Evolutionary conservation across 1,140 invertebrate species (phyloP), one percentile per base, ranked within the genome.

Genomic region (Saccostrea cuccullata): DNA sequence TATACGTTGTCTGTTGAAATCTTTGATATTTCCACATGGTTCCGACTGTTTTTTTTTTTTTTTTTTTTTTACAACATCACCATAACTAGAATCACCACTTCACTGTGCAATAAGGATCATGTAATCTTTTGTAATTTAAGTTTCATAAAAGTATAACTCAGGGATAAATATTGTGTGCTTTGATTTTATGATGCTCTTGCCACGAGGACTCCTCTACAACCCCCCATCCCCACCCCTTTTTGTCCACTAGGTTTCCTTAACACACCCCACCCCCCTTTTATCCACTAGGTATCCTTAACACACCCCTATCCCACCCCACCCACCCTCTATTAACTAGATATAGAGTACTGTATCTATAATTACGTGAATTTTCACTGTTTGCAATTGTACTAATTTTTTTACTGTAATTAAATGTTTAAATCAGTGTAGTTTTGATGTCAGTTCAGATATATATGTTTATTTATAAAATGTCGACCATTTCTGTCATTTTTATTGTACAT

Each of bases 81-180:
- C 70, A 6, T 20, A 17, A 17, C 15, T 30, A 26, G 4, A 77
- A 77, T 77, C 70, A 26, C 70, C 70, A 77, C 70, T 77, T 77
- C 23, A 30, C 30, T 36, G 70, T 77, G 70, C 70, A 77, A 77
- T 77, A 77, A 77, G 30, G 23, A n/a, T 77, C 30, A 30, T 77
- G 26, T 77, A 30, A 30, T 26, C 70, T 77, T 77, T 77, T 30
- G 26, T 77, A 77, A 64, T 64, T 17, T 2, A 64, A 64, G n/a
- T 30, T 77, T 30, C 30, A 15, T 77, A 11, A 11, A 40, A 12
- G 13, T 73, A 12, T 36, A 77, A 30, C 70, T 77, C 70, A 77
- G 70, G 70, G 70, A 77, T 77, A 30, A 26, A 77, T 26, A 30
- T 77, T 77, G 26, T 77, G 70, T 77, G 26, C 70, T 36, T 30